phyloP scores from a whole-genome alignment of 2,113 vertebrate species.

The Oplegnathus fasciatus region DNA sequence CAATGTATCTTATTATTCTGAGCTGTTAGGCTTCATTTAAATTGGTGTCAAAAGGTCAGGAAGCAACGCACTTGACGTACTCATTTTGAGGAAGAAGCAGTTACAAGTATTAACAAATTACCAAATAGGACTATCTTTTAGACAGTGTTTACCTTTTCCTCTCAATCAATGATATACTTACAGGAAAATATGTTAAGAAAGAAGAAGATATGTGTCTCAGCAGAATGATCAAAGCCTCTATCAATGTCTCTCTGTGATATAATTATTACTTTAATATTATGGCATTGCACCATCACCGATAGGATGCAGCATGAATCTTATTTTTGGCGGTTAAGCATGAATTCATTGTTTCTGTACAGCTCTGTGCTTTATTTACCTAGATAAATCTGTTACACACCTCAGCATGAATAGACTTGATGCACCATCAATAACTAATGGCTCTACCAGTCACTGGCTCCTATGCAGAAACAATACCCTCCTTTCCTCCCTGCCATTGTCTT shows the following conservation, averaged over 20 bases:
- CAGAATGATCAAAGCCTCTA: neutral
- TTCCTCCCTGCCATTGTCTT: constrained; percentile 76
- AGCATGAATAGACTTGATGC: constrained; percentile 5
- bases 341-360: neutral
- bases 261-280: neutral
- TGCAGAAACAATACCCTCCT: constrained; percentile 67
- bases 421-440: constrained; percentile 67
- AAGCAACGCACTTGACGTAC: constrained; percentile 10
- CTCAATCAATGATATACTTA: neutral
- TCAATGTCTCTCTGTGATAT: neutral
- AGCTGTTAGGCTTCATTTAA: constrained; percentile 29
- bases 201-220: neutral
- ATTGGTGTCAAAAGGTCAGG: constrained; percentile 38
- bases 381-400: neutral
- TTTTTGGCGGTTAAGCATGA: neutral
- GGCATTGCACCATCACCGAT: neutral
- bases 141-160: neutral
- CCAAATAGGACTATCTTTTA: neutral
- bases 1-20: neutral
- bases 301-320: neutral
- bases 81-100: constrained; percentile 38
- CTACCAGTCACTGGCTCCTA: constrained; percentile 60
- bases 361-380: neutral
- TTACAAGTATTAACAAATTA: constrained; percentile 40
- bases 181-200: neutral